Conservation (phyloP, 2,797 vertebrate species). For the Catamblyrhynchus diadema region DNA sequence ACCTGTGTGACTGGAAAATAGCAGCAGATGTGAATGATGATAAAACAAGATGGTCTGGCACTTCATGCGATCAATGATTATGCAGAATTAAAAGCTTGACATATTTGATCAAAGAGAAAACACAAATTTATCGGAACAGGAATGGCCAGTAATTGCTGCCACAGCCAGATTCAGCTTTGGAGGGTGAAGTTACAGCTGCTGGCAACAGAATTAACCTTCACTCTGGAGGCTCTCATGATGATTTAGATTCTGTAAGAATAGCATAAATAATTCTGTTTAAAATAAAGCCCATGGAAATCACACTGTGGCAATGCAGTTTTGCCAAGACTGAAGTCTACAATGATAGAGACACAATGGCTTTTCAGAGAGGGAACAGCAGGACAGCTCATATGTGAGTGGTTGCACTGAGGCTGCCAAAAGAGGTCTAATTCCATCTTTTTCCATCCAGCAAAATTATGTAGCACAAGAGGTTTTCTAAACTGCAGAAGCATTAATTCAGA, state of each 20-base stretch:
- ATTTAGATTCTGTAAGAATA: constrained; percentile 50
- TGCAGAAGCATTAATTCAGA: constrained; percentile 44
- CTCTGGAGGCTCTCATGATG: constrained; percentile 17
- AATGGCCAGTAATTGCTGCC: constrained; percentile 3
- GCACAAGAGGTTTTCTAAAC: constrained; percentile 34
- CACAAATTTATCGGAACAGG: background rate
- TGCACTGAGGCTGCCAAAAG: constrained; percentile 29
- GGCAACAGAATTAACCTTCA: constrained; percentile 48
- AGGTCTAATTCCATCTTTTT: constrained; percentile 41
- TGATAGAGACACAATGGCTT: constrained; percentile 22
- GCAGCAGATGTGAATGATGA: constrained; percentile 50
- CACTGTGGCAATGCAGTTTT: constrained; percentile 6
- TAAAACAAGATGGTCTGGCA: constrained; percentile 52
- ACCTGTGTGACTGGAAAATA: constrained; percentile 18
- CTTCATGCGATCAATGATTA: background rate
- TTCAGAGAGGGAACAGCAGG: constrained; percentile 37
- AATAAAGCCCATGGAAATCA: constrained; percentile 46
- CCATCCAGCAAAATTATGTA: constrained; percentile 40
- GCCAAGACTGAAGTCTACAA: constrained; percentile 40
- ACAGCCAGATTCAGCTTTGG: background rate
- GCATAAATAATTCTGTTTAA: constrained; percentile 59
- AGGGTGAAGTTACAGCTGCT: background rate
- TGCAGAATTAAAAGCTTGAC: constrained; percentile 59
- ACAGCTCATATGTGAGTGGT: constrained; percentile 23
- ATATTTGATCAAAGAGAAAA: constrained; percentile 53